phyloP scores from a whole-genome alignment of 2,797 vertebrate genomes.

The Babyrousa celebensis region DNA sequence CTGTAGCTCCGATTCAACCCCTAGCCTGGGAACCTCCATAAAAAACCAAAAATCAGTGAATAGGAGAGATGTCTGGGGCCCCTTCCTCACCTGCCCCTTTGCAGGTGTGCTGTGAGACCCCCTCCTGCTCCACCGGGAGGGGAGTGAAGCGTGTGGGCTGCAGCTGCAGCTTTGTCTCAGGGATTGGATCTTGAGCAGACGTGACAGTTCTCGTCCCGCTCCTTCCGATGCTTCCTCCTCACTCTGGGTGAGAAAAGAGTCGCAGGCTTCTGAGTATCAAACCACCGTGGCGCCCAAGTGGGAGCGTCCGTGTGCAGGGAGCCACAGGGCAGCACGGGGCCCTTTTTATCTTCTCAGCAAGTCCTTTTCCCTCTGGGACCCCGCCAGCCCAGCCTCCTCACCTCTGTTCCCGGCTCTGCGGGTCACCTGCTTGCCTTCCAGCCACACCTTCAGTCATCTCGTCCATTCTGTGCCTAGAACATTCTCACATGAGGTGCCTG shows the following conservation, averaged over 20 bases:
- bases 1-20: too few species aligned
- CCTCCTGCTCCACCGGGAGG: fast-evolving
- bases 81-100: fast-evolving
- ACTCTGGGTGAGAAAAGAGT: not conserved
- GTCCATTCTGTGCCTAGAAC: fast-evolving
- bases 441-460: fast-evolving
- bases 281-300: not conserved
- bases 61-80: not conserved
- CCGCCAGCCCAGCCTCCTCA: fast-evolving
- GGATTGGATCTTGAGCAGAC: not conserved
- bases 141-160: not conserved
- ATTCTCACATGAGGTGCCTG: fast-evolving
- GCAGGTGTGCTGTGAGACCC: fast-evolving
- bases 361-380: not conserved
- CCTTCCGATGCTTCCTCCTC: not conserved
- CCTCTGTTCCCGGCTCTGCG: fast-evolving
- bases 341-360: not conserved
- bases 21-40: too few species aligned
- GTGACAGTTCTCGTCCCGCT: not conserved
- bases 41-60: too few species aligned
- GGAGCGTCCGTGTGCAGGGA: not conserved
- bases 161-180: fast-evolving
- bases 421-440: not conserved
- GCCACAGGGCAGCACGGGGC: fast-evolving
- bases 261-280: fast-evolving